Base-by-base conservation (phyloP, 2,797 vertebrate species). In the Ficedula albicollis region DNA sequence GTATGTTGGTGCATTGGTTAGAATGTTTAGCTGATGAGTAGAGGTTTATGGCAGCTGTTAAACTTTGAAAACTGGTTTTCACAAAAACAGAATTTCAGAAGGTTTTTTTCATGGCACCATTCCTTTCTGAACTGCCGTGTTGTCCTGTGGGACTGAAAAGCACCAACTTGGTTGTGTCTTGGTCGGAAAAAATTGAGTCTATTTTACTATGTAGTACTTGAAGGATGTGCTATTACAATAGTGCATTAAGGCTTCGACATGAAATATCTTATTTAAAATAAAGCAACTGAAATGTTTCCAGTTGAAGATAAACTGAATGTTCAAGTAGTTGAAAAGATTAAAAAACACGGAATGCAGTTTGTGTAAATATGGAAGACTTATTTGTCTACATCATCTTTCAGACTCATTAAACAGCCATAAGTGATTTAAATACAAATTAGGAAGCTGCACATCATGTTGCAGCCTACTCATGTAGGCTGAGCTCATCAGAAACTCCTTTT, bases 401-500 rank as follows among this genome's bases (percentile, higher is more conserved):
- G 93, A 92, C 59, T 91, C 89, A 48, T 92, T 94, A 94, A 96
- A 87, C 70, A 95, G 77, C 64, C 10, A 0, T 92, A 91, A 97
- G 78, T 95, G 93, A 89, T 94, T 87, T 87, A 91, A 94, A 94
- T 86, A 92, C 69, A 92, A 89, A 95, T 94, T 89, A 86, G 91
- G 79, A 96, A 87, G 82, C 95, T 95, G 92, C 87, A 75, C 82
- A 89, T 96, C 68, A 4, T 93, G 69, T 85, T 91, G 64, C 91
- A 94, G 87, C 91, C 84, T 89, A 87, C 90, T 95, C 69, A 11
- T 89, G 49, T 85, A 92, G 86, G 87, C 89, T 93, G 86, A 92
- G 82, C 91, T 92, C 82, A 91, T 90, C 90, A 93, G 70, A 74
- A 89, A 25, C 77, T 89, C 59, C 84, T 95, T 93, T 94, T 92